These are phyloP conservation scores for Sceloporus undulatus DNA, from an alignment of 2,113 vertebrate species.

Conservation along the genomic window DNA sequence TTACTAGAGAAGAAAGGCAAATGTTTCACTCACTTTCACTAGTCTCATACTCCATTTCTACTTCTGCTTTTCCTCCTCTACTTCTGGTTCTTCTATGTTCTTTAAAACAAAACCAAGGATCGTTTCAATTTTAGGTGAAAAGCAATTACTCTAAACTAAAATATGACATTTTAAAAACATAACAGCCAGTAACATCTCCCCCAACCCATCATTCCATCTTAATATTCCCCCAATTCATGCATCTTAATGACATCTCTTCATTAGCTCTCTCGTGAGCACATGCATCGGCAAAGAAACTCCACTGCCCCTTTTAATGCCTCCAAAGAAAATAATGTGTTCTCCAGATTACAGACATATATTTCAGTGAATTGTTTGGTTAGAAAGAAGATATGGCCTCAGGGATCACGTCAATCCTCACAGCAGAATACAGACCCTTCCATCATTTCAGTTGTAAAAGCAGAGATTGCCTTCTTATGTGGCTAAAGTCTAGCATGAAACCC, in stretches of 20 bases:
- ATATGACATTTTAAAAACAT: constrained; percentile 71
- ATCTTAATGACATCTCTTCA: constrained; percentile 56
- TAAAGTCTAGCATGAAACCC: background rate
- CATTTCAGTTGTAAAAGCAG: constrained; percentile 1
- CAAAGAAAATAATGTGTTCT: constrained; percentile 38
- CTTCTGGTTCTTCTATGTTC: constrained; percentile 81
- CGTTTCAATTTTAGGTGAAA: constrained; percentile 73
- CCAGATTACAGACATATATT: constrained; percentile 9
- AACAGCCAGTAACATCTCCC: constrained; percentile 67
- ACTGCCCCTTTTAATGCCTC: constrained; percentile 53
- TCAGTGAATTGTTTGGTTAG: background rate
- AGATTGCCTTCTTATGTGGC: background rate
- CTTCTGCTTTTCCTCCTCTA: constrained; percentile 80
- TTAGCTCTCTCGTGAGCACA: constrained; percentile 48
- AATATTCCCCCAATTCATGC: background rate
- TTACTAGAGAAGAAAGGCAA: constrained; percentile 77
- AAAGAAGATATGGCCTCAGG: constrained; percentile 15
- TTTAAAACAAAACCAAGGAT: constrained; percentile 81
- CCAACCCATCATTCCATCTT: no score
- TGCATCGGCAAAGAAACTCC: constrained; percentile 41
- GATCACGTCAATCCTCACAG: constrained; percentile 24
- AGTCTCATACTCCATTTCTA: constrained; percentile 79
- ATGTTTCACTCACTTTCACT: constrained; percentile 80
- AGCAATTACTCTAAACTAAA: constrained; percentile 71
- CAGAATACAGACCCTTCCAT: background rate